Evolutionary conservation across 2,113 vertebrate genomes (phyloP), one percentile per base, ranked within the genome.

Genomic region (Elgaria multicarinata): DNA sequence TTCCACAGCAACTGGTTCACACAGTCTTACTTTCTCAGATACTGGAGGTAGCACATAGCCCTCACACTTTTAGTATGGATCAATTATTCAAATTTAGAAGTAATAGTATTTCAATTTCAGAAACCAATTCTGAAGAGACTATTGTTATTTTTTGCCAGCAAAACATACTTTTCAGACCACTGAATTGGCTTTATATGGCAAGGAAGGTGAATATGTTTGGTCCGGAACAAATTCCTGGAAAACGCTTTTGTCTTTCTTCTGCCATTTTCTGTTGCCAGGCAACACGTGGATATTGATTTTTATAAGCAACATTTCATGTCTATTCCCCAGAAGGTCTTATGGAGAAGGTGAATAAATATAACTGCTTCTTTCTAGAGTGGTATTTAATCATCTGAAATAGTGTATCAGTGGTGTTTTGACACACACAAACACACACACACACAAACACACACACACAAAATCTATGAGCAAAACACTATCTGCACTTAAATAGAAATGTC

Each of bases 211-310:
- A n/a, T n/a, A 6, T 81, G 42, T 53, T 39, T 64, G 28, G 4
- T 64, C n/a, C 28, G 16, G 6, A 26, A 83, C 67, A 76, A 46
- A 76, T 83, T 83, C 58, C 79, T 50, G 22, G 75, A 74, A 89
- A 83, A 39, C 87, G 46, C n/a, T 79, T 83, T 83, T 36, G 26
- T 64, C 31, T 76, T 64, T 75, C 69, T 75, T 46, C 24, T 62
- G 16, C 22, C 71, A 62, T 33, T 83, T 75, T 66, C 42, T 76
- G 80, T 83, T 89, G 80, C 80, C 69, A 83, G 71, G 87, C 87
- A 89, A 89, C 87, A 46, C 42, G 53, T 33, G 42, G 8, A 24
- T 76, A 83, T 83, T 74, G 71, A 77, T 89, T 46, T 76, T 79
- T 84, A 66, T 39, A 84, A 89, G 58, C 22, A 77, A 46, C 24